Base-by-base conservation (phyloP, 2,113 vertebrate genomes). In the Tursiops truncatus region DNA sequence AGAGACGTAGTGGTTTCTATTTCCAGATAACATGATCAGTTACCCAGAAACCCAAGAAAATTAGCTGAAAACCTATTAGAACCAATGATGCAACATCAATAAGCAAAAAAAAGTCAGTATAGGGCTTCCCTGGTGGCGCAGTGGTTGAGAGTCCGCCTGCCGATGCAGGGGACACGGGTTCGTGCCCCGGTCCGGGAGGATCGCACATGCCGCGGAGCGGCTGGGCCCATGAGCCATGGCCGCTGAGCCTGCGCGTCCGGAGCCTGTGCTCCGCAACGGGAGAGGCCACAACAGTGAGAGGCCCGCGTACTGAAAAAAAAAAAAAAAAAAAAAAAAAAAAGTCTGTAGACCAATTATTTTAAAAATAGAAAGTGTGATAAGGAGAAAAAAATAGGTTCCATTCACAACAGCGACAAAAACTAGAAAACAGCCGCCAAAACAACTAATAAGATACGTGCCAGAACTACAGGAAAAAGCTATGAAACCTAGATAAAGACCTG, bases 1-100 rank as follows among this genome's bases (percentile, higher is more conserved):
- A 90, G 60, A 89, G 68, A 65, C 31, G 67, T 10, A 28, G 26
- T 8, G 53, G 17, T 76, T 83, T 89, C 76, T 81, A 50, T 71
- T 62, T 71, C 33, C 33, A 89, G 25, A 33, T 63, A 71, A 81
- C 20, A 44, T 15, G 25, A 77, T 44, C 60, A 68, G 50, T 62
- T 74, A 89, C 47, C 36, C 28, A 90, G 68, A 95, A 80, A 82
- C 18, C 28, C 53, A 80, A 94, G 73, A 87, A 86, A 90, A 76
- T 62, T 25, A 86, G 18, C 53, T 41, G 33, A 95, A 95, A 81
- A 95, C 50, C 70, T 60, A 68, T 31, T 58, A 68, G 62, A 77
- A 84, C 60, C n/a, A 53, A 70, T 85, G 53, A 80, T 41, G 26
- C 53, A 86, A 71, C 3, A n/a, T 86, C 53, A 86, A 84, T 38